phyloP scores from a whole-genome alignment of 2,113 vertebrate genomes.

The Elanus axillaris region DNA sequence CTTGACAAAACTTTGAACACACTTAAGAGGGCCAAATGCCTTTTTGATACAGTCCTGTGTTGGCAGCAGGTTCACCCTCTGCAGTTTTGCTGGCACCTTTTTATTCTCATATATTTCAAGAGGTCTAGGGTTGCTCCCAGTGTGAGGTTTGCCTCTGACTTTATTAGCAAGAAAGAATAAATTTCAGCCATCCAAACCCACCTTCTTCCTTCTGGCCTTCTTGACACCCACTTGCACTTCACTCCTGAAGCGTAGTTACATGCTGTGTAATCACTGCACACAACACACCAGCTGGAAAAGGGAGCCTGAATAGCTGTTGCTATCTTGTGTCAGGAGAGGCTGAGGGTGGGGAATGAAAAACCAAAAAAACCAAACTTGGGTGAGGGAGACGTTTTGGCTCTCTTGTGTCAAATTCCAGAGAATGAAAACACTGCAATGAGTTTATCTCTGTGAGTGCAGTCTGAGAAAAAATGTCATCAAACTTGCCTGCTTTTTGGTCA shows the following conservation, averaged over 20 bases:
- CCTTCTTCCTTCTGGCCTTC: not conserved
- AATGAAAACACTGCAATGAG: not conserved
- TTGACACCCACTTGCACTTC: not conserved
- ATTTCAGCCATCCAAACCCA: not conserved
- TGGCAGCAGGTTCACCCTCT: not conserved
- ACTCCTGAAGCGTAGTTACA: not conserved
- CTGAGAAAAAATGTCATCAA: not conserved
- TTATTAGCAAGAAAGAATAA: not conserved
- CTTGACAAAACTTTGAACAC: not conserved
- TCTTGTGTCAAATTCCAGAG: not conserved
- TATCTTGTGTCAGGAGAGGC: not conserved
- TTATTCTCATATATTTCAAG: not conserved
- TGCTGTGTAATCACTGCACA: not conserved
- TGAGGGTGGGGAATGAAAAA: not conserved
- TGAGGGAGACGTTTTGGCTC: not conserved
- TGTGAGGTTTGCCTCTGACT: not conserved
- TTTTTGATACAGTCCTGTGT: not conserved
- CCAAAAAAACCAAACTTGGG: not conserved
- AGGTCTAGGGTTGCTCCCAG: not conserved
- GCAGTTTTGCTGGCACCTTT: not conserved
- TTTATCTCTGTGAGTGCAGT: not conserved
- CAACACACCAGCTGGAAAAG: not conserved
- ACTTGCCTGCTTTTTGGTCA: not conserved
- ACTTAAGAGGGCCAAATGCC: not conserved
- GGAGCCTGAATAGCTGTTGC: not conserved